Conservation (phyloP, 2,113 vertebrate genomes). For the Chloroceryle aenea region DNA sequence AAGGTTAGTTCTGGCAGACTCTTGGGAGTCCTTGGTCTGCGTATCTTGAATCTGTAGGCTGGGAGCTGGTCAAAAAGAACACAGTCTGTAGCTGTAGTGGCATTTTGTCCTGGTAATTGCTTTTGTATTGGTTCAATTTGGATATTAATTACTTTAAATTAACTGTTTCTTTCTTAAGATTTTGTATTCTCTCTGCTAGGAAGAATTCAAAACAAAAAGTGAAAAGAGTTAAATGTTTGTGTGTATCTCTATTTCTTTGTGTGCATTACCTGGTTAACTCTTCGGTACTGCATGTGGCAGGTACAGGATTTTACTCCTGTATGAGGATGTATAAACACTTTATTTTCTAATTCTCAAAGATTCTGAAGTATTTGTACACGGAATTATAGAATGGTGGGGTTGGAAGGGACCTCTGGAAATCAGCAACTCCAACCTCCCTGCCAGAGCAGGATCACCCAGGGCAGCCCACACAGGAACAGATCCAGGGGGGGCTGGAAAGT, state of each 20-base stretch:
- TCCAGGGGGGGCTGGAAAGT: too few relatives aligned
- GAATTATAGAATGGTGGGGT: too few relatives aligned
- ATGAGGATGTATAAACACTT: background rate
- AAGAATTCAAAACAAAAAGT: background rate
- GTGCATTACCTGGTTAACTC: background rate
- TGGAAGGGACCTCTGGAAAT: too few relatives aligned
- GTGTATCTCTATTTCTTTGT: background rate
- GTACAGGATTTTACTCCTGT: background rate
- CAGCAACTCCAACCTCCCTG: too few relatives aligned
- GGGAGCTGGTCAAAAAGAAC: background rate
- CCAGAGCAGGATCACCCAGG: too few relatives aligned
- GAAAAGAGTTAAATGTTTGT: background rate
- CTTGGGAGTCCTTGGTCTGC: background rate
- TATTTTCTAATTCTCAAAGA: too few relatives aligned
- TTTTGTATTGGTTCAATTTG: background rate
- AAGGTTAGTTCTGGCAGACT: conserved; percentile 79
- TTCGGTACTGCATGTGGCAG: background rate
- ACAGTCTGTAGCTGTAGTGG: rapidly evolving
- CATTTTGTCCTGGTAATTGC: background rate
- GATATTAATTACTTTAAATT: background rate
- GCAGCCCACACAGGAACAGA: too few relatives aligned
- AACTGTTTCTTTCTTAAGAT: background rate
- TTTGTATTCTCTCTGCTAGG: background rate
- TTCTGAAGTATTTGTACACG: background rate
- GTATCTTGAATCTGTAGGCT: background rate